Evolutionary conservation across 2,113 vertebrate species (phyloP).

Genomic region (Xenus cinereus): DNA sequence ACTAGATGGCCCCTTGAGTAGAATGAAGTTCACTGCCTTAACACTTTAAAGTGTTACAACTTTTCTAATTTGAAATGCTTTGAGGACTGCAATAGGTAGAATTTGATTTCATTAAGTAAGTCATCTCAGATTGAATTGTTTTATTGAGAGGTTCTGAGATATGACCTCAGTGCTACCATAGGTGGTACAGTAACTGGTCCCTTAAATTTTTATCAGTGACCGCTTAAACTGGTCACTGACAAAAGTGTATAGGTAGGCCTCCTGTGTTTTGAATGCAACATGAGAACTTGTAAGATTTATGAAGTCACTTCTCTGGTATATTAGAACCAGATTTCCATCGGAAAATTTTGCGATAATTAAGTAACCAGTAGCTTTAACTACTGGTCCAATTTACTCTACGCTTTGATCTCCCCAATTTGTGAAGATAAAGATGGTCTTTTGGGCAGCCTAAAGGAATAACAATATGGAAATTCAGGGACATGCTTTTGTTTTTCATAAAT

Average conservation of each 20-base stretch:
- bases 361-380: not conserved
- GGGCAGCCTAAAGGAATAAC: not conserved
- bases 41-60: not conserved
- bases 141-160: not conserved
- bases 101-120: not conserved
- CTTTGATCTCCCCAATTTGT: not conserved
- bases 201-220: not conserved
- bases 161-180: not conserved
- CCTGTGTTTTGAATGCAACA: accelerated
- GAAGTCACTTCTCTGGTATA: not conserved
- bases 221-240: not conserved
- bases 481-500: not conserved
- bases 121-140: not conserved
- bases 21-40: not conserved
- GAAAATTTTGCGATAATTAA: not conserved
- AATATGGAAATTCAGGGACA: not conserved
- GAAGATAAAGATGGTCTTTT: not conserved
- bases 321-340: not conserved
- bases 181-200: not conserved
- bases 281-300: not conserved
- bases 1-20: not conserved
- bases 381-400: not conserved
- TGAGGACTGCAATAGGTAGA: not conserved
- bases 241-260: not conserved
- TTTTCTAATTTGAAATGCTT: not conserved